Percentiles rank a stretch among this genome's conserved stretches.
phyloP scores from a whole-genome alignment of 2,797 vertebrate species.

The Bradypodion pumilum region DNA sequence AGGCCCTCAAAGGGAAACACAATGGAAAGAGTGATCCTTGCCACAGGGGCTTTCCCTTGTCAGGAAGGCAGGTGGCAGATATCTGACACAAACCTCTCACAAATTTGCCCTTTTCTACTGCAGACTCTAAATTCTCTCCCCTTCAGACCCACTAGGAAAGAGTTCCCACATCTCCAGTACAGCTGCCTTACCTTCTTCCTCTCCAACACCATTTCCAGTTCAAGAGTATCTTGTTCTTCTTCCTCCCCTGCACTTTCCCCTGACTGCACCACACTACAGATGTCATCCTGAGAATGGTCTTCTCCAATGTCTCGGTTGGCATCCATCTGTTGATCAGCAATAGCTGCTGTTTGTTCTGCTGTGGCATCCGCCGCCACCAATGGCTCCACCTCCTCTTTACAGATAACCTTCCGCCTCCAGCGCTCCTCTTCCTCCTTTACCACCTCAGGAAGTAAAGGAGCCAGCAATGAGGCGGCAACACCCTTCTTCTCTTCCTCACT shows the following conservation, averaged over 20 bases:
- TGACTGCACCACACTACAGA: conserved; percentile 82
- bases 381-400: conserved; percentile 80
- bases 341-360: conserved; percentile 51
- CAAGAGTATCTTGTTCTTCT: conserved; percentile 91
- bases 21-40: background rate
- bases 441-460: conserved; percentile 88
- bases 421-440: conserved; percentile 95
- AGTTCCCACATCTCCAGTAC: accelerated
- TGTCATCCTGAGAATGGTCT: conserved; percentile 78
- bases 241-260: conserved; percentile 87
- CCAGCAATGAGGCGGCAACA: conserved; percentile 91
- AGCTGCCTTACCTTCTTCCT: conserved; percentile 87
- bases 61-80: background rate
- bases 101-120: background rate
- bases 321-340: conserved; percentile 66
- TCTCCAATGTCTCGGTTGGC: conserved; percentile 72
- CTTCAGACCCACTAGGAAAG: accelerated
- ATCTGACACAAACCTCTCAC: background rate
- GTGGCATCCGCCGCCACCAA: conserved; percentile 75
- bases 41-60: background rate
- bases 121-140: background rate
- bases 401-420: conserved; percentile 92
- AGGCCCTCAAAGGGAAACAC: background rate
- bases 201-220: conserved; percentile 93
- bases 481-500: conserved; percentile 90